Base-by-base conservation (phyloP, 2,888 invertebrate species). In the Drosophila prolongata region DNA sequence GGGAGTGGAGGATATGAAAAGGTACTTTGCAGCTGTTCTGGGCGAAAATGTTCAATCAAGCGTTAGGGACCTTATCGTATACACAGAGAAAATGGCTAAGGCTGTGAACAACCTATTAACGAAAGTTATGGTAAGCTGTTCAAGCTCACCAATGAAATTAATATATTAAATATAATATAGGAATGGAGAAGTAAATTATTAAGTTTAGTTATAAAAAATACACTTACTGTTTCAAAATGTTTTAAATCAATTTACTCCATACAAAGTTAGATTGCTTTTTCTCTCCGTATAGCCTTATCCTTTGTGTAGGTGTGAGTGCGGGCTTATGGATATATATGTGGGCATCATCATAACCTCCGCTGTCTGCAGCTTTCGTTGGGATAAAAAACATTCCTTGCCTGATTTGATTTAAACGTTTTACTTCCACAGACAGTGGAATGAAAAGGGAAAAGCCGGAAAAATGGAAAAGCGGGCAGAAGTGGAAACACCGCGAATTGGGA, bases 361-460 rank as follows among this genome's bases (percentile, higher is more conserved):
- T 67, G 56, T 50, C 72, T 67, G 72, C 62, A 56, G 64, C 60
- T 61, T 46, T 54, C 40, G 14, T 24, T 43, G 54, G 56, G 46
- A 42, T 64, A 64, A 70, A 70, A 71, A 71, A 71, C 64, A 71
- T 72, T 73, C 58, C 58, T 44, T 56, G 66, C 57, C 69, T 77
- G 85, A 83, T 87, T 87, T 87, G 87, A 83, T 83, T 87, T 83
- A 83, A 83, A 77, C 79, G 83, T 79, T 87, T 75, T 87, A 62
- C 66, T 67, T 69, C 64, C 61, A 56, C 60, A 71, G 52, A 40
- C 43, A 54, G 67, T 47, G 56, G 59, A 49, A 37, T 42, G 58
- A 64, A 40, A 30, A 46, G 67, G 47, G 13, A 42, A 47, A 44
- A 19, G 37, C 14, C 1, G 14, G 4, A 44, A 10, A 11, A 9